Conservation (phyloP, 2,797 vertebrate species). For the Mycteria americana region DNA sequence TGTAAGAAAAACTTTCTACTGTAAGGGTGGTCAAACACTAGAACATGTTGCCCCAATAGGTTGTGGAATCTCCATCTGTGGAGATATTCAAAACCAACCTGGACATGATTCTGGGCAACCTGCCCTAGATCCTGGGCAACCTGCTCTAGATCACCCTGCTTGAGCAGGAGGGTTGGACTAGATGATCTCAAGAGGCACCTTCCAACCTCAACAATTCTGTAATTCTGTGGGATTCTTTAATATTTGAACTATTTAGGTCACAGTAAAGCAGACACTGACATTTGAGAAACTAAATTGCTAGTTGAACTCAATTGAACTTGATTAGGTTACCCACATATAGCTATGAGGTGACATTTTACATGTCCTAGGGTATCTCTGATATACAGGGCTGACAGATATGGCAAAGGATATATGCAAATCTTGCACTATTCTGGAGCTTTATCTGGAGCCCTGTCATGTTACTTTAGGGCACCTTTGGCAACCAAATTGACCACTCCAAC, state of each 20-base stretch:
- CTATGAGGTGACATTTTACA: not conserved
- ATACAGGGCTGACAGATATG: not conserved
- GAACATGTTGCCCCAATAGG: accelerated
- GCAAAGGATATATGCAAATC: not conserved
- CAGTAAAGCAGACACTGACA: not conserved
- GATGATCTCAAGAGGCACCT: not conserved
- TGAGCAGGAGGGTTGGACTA: not conserved
- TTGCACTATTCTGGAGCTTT: not conserved
- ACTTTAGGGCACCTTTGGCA: not conserved
- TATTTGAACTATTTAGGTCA: not conserved
- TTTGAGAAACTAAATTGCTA: not conserved
- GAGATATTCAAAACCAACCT: not conserved
- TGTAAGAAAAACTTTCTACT: not conserved
- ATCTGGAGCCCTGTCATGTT: not conserved
- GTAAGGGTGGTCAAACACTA: not conserved
- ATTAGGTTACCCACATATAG: not conserved
- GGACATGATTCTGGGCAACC: not conserved
- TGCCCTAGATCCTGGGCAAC: not conserved
- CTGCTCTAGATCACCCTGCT: not conserved
- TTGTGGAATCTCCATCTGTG: not conserved
- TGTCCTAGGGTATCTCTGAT: not conserved
- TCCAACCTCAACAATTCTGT: not conserved
- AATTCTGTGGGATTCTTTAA: not conserved
- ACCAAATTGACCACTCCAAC: not conserved
- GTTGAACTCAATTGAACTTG: not conserved